Base-by-base conservation (phyloP, 1,140 invertebrate species). In the Lanistes nyassanus region DNA sequence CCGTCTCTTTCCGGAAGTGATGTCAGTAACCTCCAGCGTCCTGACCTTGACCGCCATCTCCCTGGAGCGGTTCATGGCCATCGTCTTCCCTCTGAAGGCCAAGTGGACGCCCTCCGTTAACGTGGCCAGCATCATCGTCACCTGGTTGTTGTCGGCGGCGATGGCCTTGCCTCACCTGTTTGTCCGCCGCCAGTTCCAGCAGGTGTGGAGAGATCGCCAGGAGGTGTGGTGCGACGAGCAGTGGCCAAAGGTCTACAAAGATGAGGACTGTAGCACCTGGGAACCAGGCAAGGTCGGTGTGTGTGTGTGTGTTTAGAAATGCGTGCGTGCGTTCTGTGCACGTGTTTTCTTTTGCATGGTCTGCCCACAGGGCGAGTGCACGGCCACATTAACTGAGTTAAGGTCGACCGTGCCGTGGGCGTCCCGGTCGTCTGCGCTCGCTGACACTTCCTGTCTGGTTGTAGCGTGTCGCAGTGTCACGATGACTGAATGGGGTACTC, bases 41-140 rank as follows among this genome's bases (percentile, higher is more conserved):
- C 80, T 91, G 36, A 91, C 90, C 3, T 76, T 91, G 73, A 90
- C 87, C 3, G 86, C 88, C 31, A 91, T 91, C 65, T 86, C 91
- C 0, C 87, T 89, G 69, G 90, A 91, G 80, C 84, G 90, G 34
- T 87, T 87, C 75, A 80, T 84, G 47, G 87, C 84, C 23, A 84
- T 88, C 75, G 81, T 87, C 0, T 87, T 82, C 65, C 83, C 87
- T 0, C 74, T 88, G 42, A 79, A 76, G 31, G 76, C 66, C 7
- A 76, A 81, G 42, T 80, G 85, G 79, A 76, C 83, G n/a, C 64
- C 79, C 9, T 16, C 64, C 5, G 53, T 72, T n/a, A 79, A 81
- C 11, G 73, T 64, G 36, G 47, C 88, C 80, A 83, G 90, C 58
- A 88, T 91, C 55, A 69, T 77, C 29, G 56, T 79, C 62, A 87